These are phyloP conservation scores for Heterochromis multidens DNA, from an alignment of 2,113 vertebrate species.

Conservation along the genomic window DNA sequence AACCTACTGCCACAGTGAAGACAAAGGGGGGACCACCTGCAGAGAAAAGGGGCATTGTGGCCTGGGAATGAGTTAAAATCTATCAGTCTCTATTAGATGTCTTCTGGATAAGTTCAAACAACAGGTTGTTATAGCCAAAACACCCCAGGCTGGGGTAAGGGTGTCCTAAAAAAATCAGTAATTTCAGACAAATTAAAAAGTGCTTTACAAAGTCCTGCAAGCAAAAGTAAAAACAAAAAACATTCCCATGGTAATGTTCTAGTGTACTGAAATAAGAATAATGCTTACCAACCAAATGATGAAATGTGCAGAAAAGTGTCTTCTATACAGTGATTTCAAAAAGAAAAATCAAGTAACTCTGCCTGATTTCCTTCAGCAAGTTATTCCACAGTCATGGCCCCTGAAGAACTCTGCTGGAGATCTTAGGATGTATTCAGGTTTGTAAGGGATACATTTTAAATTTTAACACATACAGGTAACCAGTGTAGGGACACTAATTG, in stretches of 20 bases:
- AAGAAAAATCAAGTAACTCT: not conserved
- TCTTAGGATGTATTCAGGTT: not conserved
- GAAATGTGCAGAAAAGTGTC: not conserved
- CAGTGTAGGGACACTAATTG: not conserved
- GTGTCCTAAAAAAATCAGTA: not conserved
- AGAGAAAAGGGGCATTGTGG: not conserved
- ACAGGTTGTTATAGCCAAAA: not conserved
- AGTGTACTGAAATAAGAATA: not conserved
- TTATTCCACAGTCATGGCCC: not conserved
- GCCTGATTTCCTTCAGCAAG: not conserved
- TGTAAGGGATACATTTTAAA: not conserved
- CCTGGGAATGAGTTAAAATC: not conserved
- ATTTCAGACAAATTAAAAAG: not conserved
- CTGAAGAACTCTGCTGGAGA: not conserved
- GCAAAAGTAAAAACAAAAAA: not conserved
- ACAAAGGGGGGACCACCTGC: conserved; percentile 29
- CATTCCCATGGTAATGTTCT: accelerated
- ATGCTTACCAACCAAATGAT: not conserved
- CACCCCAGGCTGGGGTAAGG: not conserved
- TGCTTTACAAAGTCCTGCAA: not conserved
- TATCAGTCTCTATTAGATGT: not conserved
- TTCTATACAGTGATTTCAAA: not conserved
- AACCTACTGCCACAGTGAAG: not conserved
- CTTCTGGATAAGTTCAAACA: not conserved
- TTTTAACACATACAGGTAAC: not conserved